These are phyloP conservation scores for Brachionus plicatilis DNA, from an alignment of 1,140 invertebrate species.

Conservation along the genomic window DNA sequence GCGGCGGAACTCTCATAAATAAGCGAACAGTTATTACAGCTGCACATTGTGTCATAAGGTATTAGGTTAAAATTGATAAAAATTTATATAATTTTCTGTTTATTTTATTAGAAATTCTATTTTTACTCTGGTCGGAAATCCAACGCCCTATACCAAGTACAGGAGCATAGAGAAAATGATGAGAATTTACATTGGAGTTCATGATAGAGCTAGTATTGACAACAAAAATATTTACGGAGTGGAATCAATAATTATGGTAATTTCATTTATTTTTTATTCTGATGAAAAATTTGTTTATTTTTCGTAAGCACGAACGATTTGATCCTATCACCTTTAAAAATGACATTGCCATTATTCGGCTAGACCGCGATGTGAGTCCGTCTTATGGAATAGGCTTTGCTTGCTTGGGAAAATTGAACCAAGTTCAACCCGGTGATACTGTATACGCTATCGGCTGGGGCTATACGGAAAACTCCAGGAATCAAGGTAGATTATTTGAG, in stretches of 20 bases:
- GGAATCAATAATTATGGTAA: conserved; percentile 32
- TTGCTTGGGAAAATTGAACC: conserved; percentile 15
- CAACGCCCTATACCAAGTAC: not conserved
- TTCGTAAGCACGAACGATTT: conserved; percentile 6
- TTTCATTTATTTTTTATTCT: not conserved
- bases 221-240: not conserved
- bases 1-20: conserved; percentile 44
- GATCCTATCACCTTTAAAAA: conserved; percentile 28
- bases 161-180: conserved; percentile 28
- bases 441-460: conserved; percentile 34
- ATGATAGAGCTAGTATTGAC: not conserved
- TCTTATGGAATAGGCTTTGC: not conserved
- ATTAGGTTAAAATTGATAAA: not conserved
- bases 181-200: conserved; percentile 27
- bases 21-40: conserved; percentile 43
- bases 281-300: not conserved
- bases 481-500: not conserved
- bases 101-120: conserved; percentile 26
- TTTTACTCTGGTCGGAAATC: conserved; percentile 22
- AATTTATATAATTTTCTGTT: not conserved
- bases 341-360: conserved; percentile 26
- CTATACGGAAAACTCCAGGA: conserved; percentile 32
- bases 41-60: conserved; percentile 43
- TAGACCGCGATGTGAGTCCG: not conserved
- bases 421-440: conserved; percentile 23